These are phyloP conservation scores for Pelosia muscerda DNA, from an alignment of 2,888 invertebrate species.

Conservation along the genomic window DNA sequence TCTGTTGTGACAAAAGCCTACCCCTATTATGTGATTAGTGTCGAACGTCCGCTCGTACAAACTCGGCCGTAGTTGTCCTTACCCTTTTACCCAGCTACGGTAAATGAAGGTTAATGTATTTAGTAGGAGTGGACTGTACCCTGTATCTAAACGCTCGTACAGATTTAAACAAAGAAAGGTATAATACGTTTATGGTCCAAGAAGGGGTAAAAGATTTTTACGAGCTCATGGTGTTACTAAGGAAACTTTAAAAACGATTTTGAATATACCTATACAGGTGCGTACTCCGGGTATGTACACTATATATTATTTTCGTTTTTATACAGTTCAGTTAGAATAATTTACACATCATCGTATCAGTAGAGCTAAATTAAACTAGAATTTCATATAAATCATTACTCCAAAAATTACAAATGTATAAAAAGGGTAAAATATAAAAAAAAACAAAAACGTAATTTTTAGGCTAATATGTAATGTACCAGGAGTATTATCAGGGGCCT, in stretches of 20 bases:
- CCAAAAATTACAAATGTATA: no score
- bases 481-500: no score
- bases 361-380: no score
- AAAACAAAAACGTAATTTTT: no score
- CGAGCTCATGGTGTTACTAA: not conserved
- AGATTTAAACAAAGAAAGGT: conserved; percentile 15
- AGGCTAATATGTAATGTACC: no score
- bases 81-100: conserved; percentile 10
- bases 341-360: no score
- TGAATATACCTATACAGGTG: no score
- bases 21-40: conserved; percentile 24
- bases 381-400: no score
- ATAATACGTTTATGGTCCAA: not conserved
- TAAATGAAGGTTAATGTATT: conserved; percentile 16
- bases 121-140: not conserved
- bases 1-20: conserved; percentile 23
- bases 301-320: no score
- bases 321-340: no score
- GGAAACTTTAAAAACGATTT: not conserved
- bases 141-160: conserved; percentile 3
- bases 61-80: not conserved
- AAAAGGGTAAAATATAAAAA: no score
- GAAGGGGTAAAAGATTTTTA: not conserved
- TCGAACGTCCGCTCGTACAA: conserved; percentile 2
- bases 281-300: no score